These are phyloP conservation scores for Cantharis rustica DNA, from an alignment of 2,888 invertebrate species.

Conservation along the genomic window DNA sequence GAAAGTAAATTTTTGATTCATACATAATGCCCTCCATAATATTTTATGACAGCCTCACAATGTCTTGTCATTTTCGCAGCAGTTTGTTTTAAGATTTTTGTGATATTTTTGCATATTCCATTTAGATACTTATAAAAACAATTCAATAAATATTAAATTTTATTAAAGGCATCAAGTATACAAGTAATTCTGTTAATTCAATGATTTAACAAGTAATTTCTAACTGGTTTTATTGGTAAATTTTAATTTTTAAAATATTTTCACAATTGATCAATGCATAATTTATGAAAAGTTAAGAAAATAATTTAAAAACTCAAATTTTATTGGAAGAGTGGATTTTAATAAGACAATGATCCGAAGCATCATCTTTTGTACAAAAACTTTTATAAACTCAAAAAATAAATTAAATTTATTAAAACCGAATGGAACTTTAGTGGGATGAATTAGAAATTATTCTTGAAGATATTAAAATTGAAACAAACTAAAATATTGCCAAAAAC, in stretches of 20 bases:
- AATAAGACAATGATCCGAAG: too few relatives aligned
- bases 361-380: too few relatives aligned
- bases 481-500: neutral
- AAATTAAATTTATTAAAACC: neutral
- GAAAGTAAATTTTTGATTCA: neutral
- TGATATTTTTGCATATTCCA: neutral
- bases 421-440: neutral
- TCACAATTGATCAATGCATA: neutral
- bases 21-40: neutral
- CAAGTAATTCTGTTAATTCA: too few relatives aligned
- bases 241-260: too few relatives aligned
- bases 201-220: too few relatives aligned
- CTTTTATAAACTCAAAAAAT: neutral
- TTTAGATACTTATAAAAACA: neutral
- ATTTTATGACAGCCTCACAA: neutral
- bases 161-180: too few relatives aligned
- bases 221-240: too few relatives aligned
- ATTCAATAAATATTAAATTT: neutral
- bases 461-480: neutral
- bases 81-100: too few relatives aligned
- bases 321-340: neutral
- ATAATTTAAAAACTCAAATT: neutral
- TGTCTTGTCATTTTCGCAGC: neutral
- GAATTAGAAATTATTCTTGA: neutral
- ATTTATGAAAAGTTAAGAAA: neutral